phyloP scores from a whole-genome alignment of 2,797 vertebrate genomes.

The Varecia variegata region DNA sequence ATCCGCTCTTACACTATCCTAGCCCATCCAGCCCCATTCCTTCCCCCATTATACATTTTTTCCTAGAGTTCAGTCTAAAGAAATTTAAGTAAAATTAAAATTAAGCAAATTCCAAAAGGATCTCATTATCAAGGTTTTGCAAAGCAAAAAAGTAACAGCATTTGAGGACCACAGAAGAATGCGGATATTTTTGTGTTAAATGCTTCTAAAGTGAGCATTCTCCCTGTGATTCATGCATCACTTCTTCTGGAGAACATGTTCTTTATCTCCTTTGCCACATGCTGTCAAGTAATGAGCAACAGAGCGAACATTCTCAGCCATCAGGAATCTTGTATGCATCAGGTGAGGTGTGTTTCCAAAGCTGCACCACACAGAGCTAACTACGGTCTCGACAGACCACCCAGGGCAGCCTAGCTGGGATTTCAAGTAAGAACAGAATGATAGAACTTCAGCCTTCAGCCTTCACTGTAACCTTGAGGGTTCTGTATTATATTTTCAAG shows the following conservation, averaged over 20 bases:
- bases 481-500: neutral
- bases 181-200: fast-evolving
- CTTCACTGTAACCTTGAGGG: neutral
- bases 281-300: fast-evolving
- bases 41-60: neutral
- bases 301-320: neutral
- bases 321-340: fast-evolving
- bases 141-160: neutral
- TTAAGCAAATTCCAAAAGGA: neutral
- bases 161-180: neutral
- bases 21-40: neutral
- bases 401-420: neutral
- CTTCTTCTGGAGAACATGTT: neutral
- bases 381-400: neutral
- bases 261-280: neutral
- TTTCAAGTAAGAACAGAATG: neutral
- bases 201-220: neutral
- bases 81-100: neutral
- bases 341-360: neutral
- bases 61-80: neutral
- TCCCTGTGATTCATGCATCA: too few relatives aligned
- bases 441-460: neutral
- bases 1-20: fast-evolving
- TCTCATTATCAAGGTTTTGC: neutral
- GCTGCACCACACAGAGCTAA: fast-evolving